Conservation (phyloP, 2,888 invertebrate species). For the Corbicula japonica region DNA sequence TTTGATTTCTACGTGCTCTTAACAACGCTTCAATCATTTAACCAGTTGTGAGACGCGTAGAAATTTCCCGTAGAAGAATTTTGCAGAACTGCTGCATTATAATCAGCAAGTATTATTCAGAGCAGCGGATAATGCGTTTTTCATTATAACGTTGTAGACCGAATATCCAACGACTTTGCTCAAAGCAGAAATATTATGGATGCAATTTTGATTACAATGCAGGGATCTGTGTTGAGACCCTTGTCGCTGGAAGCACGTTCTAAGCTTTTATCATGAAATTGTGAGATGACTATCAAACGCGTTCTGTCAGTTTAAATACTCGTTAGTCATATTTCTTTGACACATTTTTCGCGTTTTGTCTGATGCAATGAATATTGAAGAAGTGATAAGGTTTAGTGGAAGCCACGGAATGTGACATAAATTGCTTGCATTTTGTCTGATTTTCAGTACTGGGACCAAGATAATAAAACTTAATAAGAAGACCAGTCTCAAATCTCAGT, state of each 20-base stretch:
- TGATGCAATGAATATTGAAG: constrained; percentile 9
- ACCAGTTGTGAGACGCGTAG: no score
- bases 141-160: not conserved
- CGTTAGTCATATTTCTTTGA: constrained; percentile 10
- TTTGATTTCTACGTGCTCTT: no score
- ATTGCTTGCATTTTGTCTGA: no score
- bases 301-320: constrained; percentile 5
- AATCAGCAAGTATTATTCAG: no score
- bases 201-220: not conserved
- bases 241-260: not conserved
- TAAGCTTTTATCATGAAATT: not conserved
- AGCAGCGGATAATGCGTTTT: no score
- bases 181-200: not conserved
- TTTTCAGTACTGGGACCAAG: no score
- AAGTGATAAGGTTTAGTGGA: not conserved
- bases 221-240: not conserved
- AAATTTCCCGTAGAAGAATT: no score
- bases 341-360: not conserved
- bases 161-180: not conserved
- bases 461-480: no score
- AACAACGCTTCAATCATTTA: no score
- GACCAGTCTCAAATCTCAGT: no score
- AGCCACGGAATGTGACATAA: not conserved
- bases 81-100: no score
- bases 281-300: not conserved